phyloP scores from a whole-genome alignment of 2,797 vertebrate genomes.

The Phrynocephalus guinanensis region DNA sequence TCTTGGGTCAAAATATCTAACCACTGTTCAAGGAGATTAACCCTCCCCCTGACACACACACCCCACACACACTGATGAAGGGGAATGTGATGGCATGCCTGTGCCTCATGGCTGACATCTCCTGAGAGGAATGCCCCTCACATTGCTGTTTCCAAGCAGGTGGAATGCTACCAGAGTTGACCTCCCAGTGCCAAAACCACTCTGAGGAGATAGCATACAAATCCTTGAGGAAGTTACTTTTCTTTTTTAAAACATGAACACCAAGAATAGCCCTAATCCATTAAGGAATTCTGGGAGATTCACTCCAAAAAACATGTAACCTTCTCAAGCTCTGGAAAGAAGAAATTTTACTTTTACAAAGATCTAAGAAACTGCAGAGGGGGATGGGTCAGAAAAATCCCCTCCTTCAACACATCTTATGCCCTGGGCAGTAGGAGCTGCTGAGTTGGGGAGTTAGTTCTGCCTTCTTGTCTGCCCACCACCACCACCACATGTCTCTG shows the following conservation, averaged over 20 bases:
- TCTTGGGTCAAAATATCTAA: constrained; percentile 31
- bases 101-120: no score
- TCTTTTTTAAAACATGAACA: background rate
- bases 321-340: background rate
- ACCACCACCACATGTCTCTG: no score
- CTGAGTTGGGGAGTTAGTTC: background rate
- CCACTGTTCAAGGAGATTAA: constrained; percentile 43
- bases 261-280: background rate
- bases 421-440: background rate
- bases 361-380: background rate
- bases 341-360: background rate
- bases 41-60: no score
- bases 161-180: background rate
- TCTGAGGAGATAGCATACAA: background rate
- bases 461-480: no score
- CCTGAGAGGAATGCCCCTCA: no score
- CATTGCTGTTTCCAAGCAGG: background rate
- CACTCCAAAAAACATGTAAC: background rate
- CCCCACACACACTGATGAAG: no score
- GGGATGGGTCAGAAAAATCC: background rate
- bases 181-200: background rate
- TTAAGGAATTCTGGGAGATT: background rate
- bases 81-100: no score
- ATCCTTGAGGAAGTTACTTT: background rate
- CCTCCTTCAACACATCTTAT: background rate